Evolutionary conservation across 2,888 invertebrate species (phyloP), one percentile per base, ranked within the genome.

Genomic region (Diplolepis rosae): DNA sequence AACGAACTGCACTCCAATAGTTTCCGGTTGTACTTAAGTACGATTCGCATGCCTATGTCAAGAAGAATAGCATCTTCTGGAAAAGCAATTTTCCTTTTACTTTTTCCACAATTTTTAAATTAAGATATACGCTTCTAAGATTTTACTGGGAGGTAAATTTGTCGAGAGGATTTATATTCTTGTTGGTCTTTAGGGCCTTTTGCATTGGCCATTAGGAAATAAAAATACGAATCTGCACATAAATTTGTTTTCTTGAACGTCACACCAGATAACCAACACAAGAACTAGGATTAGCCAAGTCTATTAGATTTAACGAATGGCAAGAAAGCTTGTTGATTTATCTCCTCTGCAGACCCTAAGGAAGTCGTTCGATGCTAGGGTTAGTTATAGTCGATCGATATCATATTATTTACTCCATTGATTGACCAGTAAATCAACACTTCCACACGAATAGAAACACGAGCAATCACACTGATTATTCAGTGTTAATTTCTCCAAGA

Each of bases 1-100:
- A 76, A 75, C 77, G 75, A 78, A 79, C 39, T 73, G 74, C 70
- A 76, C 73, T 72, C 61, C 69, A 70, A 72, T 69, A 73, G 70
- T 78, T 77, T 79, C 77, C 78, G 78, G 77, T 68, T 77, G 69
- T 24, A 68, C 39, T 68, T 18, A 15, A 39, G n/a, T 30, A 15
- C 68, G 11, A 28, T 48, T 7, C 9, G 22, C 4, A 48, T 7
- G 48, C 48, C 48, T n/a, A n/a, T n/a, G n/a, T n/a, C n/a, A n/a
- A n/a, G n/a, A n/a, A n/a, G n/a, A n/a, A n/a, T n/a, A n/a, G n/a
- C n/a, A n/a, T n/a, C n/a, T n/a, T n/a, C 13, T 27, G 4, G 24
- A 28, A 28, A 27, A 15, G 27, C 13, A 30, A 52, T 52, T 7
- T 15, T 52, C 28, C n/a, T 52, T 27, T 52, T 3, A 52, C 28